Percentiles rank a stretch among this genome's conserved stretches.
phyloP scores from a whole-genome alignment of 2,888 invertebrate species.

The Cheilosia impressa region DNA sequence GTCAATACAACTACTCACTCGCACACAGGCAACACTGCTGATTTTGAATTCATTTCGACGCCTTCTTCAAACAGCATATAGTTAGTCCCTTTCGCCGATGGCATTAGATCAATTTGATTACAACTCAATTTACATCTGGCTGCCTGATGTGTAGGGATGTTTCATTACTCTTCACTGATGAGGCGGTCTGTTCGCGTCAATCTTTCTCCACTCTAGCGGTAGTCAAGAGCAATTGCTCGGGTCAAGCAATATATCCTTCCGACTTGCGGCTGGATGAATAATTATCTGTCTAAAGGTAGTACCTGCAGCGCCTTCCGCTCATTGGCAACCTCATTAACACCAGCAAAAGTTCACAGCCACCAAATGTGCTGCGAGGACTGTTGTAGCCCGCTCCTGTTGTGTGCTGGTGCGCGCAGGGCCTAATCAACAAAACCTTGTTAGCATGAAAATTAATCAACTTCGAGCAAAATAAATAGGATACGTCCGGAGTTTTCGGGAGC shows the following conservation, averaged over 20 bases:
- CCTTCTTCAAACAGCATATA: constrained; percentile 32
- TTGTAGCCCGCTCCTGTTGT: constrained; percentile 2
- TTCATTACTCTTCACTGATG: neutral
- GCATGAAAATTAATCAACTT: constrained; percentile 75
- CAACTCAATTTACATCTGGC: constrained; percentile 50
- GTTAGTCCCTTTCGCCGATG: constrained; percentile 49
- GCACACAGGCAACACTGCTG: neutral
- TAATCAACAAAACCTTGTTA: constrained; percentile 74
- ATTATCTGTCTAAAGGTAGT: constrained; percentile 34
- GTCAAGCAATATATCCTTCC: constrained; percentile 30
- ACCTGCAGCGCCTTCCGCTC: constrained; percentile 33
- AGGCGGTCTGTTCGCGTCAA: neutral
- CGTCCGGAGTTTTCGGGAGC: constrained; percentile 49
- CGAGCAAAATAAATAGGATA: constrained; percentile 67
- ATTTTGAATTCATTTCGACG: constrained; percentile 52
- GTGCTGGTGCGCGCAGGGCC: constrained; percentile 38
- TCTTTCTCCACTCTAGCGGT: neutral
- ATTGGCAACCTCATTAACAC: constrained; percentile 68
- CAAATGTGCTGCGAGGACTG: constrained; percentile 35
- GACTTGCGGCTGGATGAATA: constrained; percentile 35
- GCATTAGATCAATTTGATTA: constrained; percentile 63
- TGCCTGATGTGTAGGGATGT: constrained; percentile 29
- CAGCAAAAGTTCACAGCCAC: constrained; percentile 62
- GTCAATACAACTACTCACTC: constrained; percentile 17
- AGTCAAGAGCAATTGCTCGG: constrained; percentile 22